phyloP scores from a whole-genome alignment of 1,140 invertebrate species.

The Geopemphigus sp. region DNA sequence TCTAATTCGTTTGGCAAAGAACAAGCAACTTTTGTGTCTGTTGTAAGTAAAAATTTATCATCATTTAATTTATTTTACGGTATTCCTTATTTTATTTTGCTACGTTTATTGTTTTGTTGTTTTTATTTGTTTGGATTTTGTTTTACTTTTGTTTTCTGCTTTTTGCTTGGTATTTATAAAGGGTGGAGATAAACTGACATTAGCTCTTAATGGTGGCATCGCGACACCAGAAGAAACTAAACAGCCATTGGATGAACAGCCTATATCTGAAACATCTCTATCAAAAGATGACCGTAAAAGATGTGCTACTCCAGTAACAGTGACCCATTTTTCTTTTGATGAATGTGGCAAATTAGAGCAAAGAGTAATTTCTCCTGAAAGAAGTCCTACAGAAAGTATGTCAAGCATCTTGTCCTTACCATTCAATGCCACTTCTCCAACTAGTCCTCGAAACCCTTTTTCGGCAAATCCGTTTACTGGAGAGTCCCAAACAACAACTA shows the following conservation, averaged over 20 bases:
- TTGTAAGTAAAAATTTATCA: constrained; percentile 62
- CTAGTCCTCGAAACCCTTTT: constrained; percentile 51
- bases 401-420: constrained; percentile 52
- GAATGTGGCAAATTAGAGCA: constrained; percentile 59
- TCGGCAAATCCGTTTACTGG: constrained; percentile 51
- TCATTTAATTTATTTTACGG: constrained; percentile 1
- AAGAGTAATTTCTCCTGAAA: constrained; percentile 54
- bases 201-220: constrained; percentile 57
- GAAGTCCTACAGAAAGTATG: constrained; percentile 52
- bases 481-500: constrained; percentile 52
- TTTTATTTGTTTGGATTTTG: constrained; percentile 55
- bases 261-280: constrained; percentile 49
- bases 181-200: constrained; percentile 74
- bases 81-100: not conserved
- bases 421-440: constrained; percentile 45
- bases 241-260: constrained; percentile 44
- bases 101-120: constrained; percentile 53
- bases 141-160: constrained; percentile 27
- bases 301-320: constrained; percentile 59
- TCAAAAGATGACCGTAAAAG: constrained; percentile 51
- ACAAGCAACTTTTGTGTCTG: constrained; percentile 70
- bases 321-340: constrained; percentile 61
- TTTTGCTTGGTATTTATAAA: constrained; percentile 53
- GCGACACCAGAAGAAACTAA: constrained; percentile 49
- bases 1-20: constrained; percentile 55